These are phyloP conservation scores for Drosophila basisetae DNA, from an alignment of 2,888 invertebrate species.

Conservation along the genomic window DNA sequence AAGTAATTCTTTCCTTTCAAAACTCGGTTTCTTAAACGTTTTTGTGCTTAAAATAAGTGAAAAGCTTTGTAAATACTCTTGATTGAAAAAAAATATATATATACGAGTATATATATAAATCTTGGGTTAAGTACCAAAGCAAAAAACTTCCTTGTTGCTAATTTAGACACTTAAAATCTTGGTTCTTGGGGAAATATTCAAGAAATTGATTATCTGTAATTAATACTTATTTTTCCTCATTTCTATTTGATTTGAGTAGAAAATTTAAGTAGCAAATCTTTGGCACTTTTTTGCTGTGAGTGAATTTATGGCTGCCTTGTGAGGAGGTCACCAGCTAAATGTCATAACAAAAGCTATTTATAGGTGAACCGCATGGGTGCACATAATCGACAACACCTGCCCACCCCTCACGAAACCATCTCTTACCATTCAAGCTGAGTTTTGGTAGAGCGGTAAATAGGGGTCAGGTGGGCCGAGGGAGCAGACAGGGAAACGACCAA, in stretches of 20 bases:
- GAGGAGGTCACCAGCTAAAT: conserved; percentile 65
- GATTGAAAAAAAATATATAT: too few relatives aligned
- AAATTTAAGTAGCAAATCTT: neutral
- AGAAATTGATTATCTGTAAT: neutral
- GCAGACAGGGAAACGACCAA: conserved; percentile 27
- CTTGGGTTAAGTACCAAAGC: neutral
- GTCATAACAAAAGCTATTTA: conserved; percentile 78
- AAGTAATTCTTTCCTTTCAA: neutral
- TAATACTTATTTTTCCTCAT: neutral
- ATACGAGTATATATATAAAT: neutral
- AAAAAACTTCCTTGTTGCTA: neutral
- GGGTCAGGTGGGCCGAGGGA: conserved; percentile 14
- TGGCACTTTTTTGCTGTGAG: neutral
- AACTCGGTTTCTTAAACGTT: neutral
- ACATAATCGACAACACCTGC: conserved; percentile 31
- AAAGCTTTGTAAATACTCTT: neutral
- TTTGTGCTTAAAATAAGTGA: neutral
- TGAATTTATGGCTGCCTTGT: neutral
- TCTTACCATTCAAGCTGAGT: conserved; percentile 1
- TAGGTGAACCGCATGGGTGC: conserved; percentile 62
- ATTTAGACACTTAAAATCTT: neutral
- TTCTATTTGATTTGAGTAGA: neutral
- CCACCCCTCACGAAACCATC: neutral
- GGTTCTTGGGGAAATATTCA: neutral
- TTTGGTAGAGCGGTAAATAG: neutral